Percentiles rank a stretch among this genome's conserved stretches.
Conservation (phyloP, 2,113 vertebrate genomes). For the Illadopsis cleaveri region DNA sequence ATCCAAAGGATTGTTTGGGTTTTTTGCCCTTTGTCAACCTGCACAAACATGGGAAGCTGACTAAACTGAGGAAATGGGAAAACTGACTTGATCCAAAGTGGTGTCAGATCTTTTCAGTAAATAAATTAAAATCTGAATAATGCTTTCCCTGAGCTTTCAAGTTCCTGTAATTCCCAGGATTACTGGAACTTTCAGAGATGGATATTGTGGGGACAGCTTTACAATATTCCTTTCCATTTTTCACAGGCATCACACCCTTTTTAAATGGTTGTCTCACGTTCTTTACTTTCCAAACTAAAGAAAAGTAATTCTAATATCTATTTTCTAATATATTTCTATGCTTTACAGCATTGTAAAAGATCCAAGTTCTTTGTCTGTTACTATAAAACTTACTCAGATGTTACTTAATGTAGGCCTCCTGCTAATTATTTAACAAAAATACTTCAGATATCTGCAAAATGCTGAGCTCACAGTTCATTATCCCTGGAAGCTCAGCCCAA, state of each 20-base stretch:
- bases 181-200: background rate
- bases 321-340: background rate
- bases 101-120: background rate
- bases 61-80: constrained; percentile 53
- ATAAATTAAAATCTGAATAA: background rate
- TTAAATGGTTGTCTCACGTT: background rate
- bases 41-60: constrained; percentile 56
- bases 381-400: background rate
- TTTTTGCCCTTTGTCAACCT: background rate
- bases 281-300: background rate
- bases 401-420: background rate
- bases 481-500: background rate
- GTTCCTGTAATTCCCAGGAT: background rate
- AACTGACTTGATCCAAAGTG: background rate
- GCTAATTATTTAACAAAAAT: background rate
- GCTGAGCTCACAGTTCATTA: background rate
- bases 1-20: background rate
- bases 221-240: background rate
- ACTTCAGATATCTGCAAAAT: background rate
- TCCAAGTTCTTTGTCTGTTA: background rate
- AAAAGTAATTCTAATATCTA: background rate
- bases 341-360: background rate
- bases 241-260: background rate
- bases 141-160: background rate
- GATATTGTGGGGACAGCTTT: background rate